A percentile compares a stretch with the other conserved stretches of the same genome.
Conservation (phyloP, 1,140 invertebrate species). For the Brachionus sp. region DNA sequence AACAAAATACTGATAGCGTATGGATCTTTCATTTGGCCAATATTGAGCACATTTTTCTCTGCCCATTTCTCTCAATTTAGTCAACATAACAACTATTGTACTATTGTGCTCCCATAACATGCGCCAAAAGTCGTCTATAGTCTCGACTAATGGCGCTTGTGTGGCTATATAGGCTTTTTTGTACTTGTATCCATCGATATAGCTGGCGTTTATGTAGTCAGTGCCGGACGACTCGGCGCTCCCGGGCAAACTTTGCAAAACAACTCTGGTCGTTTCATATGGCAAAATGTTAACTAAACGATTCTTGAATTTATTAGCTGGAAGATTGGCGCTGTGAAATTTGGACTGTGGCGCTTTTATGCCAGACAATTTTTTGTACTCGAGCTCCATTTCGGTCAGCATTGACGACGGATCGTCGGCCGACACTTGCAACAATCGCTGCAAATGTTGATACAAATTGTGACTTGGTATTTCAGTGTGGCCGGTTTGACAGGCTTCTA, state of each 20-base stretch:
- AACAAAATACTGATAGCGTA: conserved; percentile 91
- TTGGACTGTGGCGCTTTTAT: conserved; percentile 88
- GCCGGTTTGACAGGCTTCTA: conserved; percentile 65
- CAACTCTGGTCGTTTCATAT: conserved; percentile 61
- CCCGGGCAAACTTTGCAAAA: not conserved
- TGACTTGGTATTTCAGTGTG: conserved; percentile 86
- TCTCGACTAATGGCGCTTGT: conserved; percentile 90
- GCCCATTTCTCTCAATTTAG: conserved; percentile 93
- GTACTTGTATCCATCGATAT: conserved; percentile 92
- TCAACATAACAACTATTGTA: conserved; percentile 97
- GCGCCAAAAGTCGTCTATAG: conserved; percentile 96
- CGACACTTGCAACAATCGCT: conserved; percentile 74
- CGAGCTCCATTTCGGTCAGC: conserved; percentile 90
- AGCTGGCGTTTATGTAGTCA: conserved; percentile 98
- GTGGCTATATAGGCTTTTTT: conserved; percentile 93
- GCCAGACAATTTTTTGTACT: conserved; percentile 93
- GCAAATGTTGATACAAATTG: conserved; percentile 86
- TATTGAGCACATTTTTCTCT: conserved; percentile 97
- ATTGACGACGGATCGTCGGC: conserved; percentile 55
- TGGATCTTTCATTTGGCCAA: conserved; percentile 90
- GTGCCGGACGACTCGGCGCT: conserved; percentile 65
- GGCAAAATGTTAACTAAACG: conserved; percentile 93
- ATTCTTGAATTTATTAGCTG: conserved; percentile 97
- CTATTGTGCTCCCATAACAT: conserved; percentile 99
- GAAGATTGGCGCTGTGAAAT: conserved; percentile 90